These are phyloP conservation scores for Ammodytes dubius DNA, from an alignment of 2,113 vertebrate genomes.

Conservation along the genomic window DNA sequence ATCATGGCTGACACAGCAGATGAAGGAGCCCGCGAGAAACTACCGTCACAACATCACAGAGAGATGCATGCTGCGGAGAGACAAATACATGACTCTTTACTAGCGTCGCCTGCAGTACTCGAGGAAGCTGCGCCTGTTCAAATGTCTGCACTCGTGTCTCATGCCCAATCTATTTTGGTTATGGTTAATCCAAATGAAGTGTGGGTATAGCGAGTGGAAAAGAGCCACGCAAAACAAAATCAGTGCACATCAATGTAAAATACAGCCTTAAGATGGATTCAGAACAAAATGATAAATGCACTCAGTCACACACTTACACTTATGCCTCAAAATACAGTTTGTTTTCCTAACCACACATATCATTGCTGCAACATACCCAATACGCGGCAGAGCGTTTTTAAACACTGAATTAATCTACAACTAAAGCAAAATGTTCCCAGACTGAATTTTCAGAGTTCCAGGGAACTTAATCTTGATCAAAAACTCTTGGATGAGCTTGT, in stretches of 20 bases:
- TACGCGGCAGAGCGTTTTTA: not conserved
- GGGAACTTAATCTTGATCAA: not conserved
- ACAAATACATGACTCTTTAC: slow-evolving; percentile 42
- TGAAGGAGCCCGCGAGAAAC: slow-evolving; percentile 52
- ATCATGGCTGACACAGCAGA: slow-evolving; percentile 82
- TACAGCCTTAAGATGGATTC: slow-evolving; percentile 27
- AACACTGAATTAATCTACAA: not conserved
- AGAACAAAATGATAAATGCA: not conserved
- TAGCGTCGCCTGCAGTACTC: slow-evolving; percentile 35
- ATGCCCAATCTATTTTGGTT: slow-evolving; percentile 45
- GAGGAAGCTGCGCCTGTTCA: slow-evolving; percentile 38
- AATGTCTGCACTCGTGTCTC: slow-evolving; percentile 17
- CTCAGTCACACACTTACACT: not conserved
- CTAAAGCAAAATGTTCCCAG: not conserved
- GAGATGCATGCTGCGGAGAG: slow-evolving; percentile 18
- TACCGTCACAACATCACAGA: slow-evolving; percentile 62
- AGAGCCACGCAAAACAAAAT: slow-evolving; percentile 46
- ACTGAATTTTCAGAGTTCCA: not conserved
- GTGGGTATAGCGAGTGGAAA: slow-evolving; percentile 19
- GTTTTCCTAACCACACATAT: not conserved
- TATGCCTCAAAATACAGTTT: not conserved
- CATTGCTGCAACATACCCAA: not conserved
- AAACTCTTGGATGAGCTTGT: not conserved
- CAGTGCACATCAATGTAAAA: slow-evolving; percentile 65
- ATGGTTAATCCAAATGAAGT: slow-evolving; percentile 51